Conservation (phyloP, 2,113 vertebrate genomes). For the Lophochroa leadbeateri region DNA sequence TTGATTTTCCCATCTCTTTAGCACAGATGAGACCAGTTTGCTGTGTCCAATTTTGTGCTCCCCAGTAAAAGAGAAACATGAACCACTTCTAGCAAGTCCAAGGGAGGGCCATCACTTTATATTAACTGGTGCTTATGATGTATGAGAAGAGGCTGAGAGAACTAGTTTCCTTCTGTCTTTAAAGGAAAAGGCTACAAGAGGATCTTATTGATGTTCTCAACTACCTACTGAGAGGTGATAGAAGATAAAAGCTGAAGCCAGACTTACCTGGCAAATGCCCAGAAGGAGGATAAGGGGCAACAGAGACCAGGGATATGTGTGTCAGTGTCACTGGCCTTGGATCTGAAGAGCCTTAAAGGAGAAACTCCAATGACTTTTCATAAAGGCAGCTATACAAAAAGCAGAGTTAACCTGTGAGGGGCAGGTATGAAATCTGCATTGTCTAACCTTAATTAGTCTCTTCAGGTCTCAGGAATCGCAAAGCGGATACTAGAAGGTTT, state of each 20-base stretch:
- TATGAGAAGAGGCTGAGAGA: neutral
- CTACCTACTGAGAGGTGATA: neutral
- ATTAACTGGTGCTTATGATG: neutral
- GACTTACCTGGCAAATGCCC: neutral
- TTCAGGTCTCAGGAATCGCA: neutral
- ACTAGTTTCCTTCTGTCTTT: neutral
- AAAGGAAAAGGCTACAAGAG: neutral
- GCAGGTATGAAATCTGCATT: neutral
- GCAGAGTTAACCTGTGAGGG: neutral
- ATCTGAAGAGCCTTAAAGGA: neutral
- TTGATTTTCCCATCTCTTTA: neutral
- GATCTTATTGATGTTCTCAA: neutral
- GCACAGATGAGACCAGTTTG: neutral
- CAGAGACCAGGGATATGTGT: neutral
- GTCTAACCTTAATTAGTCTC: neutral
- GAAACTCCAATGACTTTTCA: neutral
- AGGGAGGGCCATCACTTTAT: neutral
- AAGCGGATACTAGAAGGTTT: accelerated
- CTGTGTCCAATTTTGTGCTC: neutral
- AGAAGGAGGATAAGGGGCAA: neutral
- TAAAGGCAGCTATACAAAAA: neutral
- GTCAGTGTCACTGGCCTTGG: neutral
- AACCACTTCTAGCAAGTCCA: neutral
- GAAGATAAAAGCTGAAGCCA: neutral
- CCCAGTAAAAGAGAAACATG: neutral